phyloP scores from a whole-genome alignment of 2,113 vertebrate genomes.

The Phocoena phocoena region DNA sequence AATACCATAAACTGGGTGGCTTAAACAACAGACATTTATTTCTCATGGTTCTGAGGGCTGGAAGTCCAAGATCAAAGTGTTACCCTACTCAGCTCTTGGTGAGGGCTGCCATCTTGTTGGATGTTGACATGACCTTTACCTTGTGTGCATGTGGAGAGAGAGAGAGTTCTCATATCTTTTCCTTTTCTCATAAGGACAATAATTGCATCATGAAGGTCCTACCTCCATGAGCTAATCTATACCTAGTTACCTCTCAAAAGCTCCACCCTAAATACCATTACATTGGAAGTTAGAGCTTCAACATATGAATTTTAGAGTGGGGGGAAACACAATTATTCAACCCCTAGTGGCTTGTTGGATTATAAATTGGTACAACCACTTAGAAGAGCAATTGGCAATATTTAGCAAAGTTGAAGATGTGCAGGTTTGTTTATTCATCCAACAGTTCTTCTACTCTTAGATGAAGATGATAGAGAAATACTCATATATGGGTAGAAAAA shows the following conservation, averaged over 20 bases:
- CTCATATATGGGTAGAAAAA: background rate
- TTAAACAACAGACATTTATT: background rate
- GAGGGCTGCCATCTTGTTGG: too few relatives aligned
- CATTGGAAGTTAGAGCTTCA: background rate
- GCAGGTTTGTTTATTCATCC: background rate
- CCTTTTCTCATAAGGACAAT: background rate
- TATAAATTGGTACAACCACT: background rate
- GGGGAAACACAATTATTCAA: background rate
- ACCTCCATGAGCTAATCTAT: background rate
- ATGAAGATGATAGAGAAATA: background rate
- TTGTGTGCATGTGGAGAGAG: background rate
- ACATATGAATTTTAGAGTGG: background rate
- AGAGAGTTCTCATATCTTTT: background rate
- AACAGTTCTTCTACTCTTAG: background rate
- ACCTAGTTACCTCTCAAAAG: background rate
- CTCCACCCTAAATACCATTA: background rate
- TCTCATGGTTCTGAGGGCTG: background rate
- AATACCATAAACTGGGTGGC: background rate
- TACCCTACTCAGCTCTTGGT: too few relatives aligned
- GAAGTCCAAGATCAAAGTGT: background rate
- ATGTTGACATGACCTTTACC: background rate
- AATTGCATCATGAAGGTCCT: background rate
- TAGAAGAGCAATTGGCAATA: background rate
- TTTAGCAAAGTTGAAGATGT: background rate
- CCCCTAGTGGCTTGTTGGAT: background rate